Conservation (phyloP, 2,113 vertebrate species). For the Camelus bactrianus region DNA sequence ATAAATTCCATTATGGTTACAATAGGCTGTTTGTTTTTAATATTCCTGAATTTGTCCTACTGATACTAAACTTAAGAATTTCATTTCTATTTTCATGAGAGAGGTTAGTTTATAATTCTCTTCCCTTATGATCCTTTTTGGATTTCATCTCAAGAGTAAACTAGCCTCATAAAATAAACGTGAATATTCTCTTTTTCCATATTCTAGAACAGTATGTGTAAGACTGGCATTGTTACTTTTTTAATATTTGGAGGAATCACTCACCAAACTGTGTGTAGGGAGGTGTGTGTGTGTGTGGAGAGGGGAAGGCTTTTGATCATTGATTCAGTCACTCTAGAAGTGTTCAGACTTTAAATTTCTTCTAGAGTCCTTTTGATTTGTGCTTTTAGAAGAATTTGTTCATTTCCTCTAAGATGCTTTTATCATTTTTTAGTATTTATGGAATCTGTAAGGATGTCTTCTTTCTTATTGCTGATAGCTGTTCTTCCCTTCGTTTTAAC, state of each 20-base stretch:
- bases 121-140: neutral
- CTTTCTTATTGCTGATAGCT: neutral
- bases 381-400: neutral
- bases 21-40: neutral
- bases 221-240: neutral
- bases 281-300: too few relatives aligned
- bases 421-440: neutral
- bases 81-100: neutral
- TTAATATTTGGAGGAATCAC: neutral
- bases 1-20: neutral
- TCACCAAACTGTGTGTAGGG: neutral
- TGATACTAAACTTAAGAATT: neutral
- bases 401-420: neutral
- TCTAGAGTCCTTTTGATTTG: neutral
- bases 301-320: neutral
- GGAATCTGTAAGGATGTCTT: neutral
- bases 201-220: neutral
- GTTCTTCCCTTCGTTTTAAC: neutral
- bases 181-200: neutral
- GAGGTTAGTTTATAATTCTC: neutral
- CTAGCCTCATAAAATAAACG: neutral
- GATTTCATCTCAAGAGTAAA: neutral
- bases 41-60: neutral
- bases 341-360: neutral
- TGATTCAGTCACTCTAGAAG: neutral